These are phyloP conservation scores for Centropristis striata DNA, from an alignment of 2,113 vertebrate genomes.

Conservation along the genomic window DNA sequence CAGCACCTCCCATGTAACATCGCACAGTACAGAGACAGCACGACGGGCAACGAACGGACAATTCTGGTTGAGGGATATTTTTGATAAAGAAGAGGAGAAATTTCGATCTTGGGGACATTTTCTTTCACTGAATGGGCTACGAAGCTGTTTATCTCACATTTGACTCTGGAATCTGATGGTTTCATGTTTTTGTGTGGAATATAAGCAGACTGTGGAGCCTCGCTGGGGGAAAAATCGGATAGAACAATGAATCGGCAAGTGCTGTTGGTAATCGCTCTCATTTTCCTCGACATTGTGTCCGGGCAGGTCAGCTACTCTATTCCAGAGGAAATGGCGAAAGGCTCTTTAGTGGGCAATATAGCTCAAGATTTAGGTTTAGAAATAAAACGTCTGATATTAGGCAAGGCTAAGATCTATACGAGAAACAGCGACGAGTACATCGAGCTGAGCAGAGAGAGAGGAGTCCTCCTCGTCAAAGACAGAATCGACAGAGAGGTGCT, in stretches of 20 bases:
- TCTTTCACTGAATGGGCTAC: fast-evolving
- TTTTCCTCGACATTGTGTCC: background rate
- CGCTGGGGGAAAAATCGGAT: background rate
- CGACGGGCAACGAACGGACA: background rate
- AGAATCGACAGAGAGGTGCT: slow-evolving; percentile 84
- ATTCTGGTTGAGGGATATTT: background rate
- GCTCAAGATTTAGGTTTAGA: slow-evolving; percentile 28
- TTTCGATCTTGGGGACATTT: background rate
- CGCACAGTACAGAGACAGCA: slow-evolving; percentile 7
- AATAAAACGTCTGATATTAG: slow-evolving; percentile 65
- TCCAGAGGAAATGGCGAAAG: slow-evolving; percentile 16
- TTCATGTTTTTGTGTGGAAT: background rate
- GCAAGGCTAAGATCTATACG: slow-evolving; percentile 77
- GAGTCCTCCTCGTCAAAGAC: slow-evolving; percentile 76
- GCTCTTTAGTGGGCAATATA: slow-evolving; percentile 15
- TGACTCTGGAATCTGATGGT: background rate
- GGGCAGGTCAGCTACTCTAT: slow-evolving; percentile 25
- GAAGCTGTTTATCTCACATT: background rate
- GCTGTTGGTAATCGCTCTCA: background rate
- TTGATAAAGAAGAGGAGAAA: background rate
- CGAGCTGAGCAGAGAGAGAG: slow-evolving; percentile 71
- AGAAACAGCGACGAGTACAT: slow-evolving; percentile 76
- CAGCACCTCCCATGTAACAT: slow-evolving; percentile 11
- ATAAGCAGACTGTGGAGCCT: background rate
- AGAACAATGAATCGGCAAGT: slow-evolving; percentile 30